phyloP scores from a whole-genome alignment of 2,888 invertebrate genomes.

The Torymus auratus region DNA sequence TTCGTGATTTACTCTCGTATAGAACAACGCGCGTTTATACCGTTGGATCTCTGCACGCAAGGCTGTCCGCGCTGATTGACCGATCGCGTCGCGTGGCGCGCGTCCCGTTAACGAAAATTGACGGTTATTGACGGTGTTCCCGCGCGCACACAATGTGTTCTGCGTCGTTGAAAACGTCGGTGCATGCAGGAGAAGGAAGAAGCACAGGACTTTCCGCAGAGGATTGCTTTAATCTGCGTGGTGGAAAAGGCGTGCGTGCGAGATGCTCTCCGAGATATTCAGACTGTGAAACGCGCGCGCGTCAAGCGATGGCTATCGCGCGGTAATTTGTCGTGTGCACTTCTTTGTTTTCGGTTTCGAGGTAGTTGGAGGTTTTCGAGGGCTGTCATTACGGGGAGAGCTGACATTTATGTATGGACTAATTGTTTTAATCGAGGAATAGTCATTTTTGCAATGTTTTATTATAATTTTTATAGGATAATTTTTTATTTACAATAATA shows the following conservation, averaged over 20 bases:
- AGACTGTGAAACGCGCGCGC: slow-evolving; percentile 28
- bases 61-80: slow-evolving; percentile 43
- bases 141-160: background rate
- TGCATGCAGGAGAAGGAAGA: too few species aligned
- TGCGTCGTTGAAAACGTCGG: slow-evolving; percentile 32
- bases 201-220: slow-evolving; percentile 7
- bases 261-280: background rate
- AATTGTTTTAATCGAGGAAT: too few species aligned
- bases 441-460: too few species aligned
- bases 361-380: background rate
- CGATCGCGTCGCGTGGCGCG: slow-evolving; percentile 17
- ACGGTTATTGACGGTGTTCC: slow-evolving; percentile 61
- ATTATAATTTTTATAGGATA: too few species aligned
- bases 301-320: slow-evolving; percentile 10
- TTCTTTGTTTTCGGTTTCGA: background rate
- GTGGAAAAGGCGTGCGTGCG: too few species aligned
- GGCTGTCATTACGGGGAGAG: background rate
- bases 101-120: slow-evolving; percentile 69
- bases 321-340: slow-evolving; percentile 2
- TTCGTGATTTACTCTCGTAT: slow-evolving; percentile 33
- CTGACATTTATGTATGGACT: background rate
- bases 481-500: too few species aligned
- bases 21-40: slow-evolving; percentile 34
- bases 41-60: slow-evolving; percentile 29
- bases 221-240: too few species aligned